phyloP scores from a whole-genome alignment of 2,797 vertebrate species.

The Artibeus lituratus region DNA sequence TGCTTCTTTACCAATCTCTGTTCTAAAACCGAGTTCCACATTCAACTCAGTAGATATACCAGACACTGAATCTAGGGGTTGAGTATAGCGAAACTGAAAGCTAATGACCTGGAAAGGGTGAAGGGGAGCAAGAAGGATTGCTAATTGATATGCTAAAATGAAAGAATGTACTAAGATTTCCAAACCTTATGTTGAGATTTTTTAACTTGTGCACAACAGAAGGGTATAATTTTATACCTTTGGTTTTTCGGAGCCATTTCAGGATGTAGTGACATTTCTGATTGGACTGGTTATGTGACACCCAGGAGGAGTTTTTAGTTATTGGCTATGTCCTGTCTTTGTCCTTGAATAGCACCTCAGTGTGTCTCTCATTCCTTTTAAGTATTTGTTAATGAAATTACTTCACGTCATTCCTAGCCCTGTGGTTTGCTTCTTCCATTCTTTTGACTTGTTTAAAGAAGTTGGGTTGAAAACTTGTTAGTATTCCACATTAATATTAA shows the following conservation, averaged over 20 bases:
- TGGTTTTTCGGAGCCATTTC: background rate
- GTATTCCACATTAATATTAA: slow-evolving; percentile 39
- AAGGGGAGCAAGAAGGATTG: background rate
- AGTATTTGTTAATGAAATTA: background rate
- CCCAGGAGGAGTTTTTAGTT: background rate
- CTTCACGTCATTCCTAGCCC: background rate
- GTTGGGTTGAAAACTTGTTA: slow-evolving; percentile 28
- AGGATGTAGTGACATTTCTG: background rate
- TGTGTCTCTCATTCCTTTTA: background rate
- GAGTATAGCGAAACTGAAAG: background rate
- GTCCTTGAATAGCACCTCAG: background rate
- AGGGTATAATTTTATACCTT: background rate
- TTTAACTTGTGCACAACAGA: background rate
- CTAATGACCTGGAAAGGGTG: background rate
- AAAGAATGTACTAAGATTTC: background rate
- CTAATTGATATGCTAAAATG: background rate
- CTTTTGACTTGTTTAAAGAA: background rate
- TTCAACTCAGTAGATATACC: background rate
- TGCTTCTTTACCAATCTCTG: background rate
- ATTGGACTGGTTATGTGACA: background rate
- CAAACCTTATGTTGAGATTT: background rate
- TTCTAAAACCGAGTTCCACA: background rate
- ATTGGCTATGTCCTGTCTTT: background rate
- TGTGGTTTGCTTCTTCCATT: background rate
- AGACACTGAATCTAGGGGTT: background rate